Conservation (phyloP, 2,797 vertebrate species). For the Eidolon dupreanum region DNA sequence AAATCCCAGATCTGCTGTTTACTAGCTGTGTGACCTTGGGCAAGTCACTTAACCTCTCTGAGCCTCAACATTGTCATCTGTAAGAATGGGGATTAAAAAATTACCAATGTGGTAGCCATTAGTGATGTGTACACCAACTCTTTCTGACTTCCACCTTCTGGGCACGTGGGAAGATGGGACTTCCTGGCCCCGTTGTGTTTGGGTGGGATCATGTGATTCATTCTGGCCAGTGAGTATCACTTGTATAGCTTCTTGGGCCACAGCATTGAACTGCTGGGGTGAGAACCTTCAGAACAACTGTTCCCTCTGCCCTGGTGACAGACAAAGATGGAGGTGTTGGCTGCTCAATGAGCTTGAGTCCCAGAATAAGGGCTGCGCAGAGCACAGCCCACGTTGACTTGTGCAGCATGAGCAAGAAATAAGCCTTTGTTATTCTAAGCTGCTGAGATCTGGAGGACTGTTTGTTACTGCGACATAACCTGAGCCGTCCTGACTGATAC, state of each 20-base stretch:
- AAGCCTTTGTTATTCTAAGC: background rate
- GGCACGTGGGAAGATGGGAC: background rate
- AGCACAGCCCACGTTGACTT: background rate
- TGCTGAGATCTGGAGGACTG: background rate
- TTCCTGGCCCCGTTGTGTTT: background rate
- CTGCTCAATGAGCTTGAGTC: background rate
- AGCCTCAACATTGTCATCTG: background rate
- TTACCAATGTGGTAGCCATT: background rate
- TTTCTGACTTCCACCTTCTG: background rate
- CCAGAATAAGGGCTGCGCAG: too few relatives aligned
- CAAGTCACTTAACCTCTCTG: background rate
- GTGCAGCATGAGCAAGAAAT: background rate
- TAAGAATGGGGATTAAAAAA: background rate
- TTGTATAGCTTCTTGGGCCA: background rate
- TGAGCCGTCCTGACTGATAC: background rate
- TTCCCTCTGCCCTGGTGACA: background rate
- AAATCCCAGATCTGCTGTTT: background rate
- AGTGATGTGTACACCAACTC: fast-evolving
- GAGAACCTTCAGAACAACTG: background rate
- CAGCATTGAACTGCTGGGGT: background rate
- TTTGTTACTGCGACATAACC: background rate
- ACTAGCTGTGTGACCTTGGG: background rate
- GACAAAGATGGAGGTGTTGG: background rate
- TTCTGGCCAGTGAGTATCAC: background rate
- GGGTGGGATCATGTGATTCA: background rate